Evolutionary conservation across 2,797 vertebrate genomes (phyloP), one percentile per base, ranked within the genome.

Genomic region (Falco naumanni): DNA sequence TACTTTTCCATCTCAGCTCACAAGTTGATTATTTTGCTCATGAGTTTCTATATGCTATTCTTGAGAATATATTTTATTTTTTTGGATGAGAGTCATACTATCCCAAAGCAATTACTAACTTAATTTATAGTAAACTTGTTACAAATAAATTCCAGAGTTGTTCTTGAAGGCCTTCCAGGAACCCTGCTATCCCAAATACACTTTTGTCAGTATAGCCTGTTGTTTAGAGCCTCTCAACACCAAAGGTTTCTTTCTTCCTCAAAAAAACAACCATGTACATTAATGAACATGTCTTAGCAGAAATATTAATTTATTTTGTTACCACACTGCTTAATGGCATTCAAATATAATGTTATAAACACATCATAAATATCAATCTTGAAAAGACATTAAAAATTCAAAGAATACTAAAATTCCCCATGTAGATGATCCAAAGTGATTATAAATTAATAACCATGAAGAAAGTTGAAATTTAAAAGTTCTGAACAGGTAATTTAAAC

Each of bases 271-370:
- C 89, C 1, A 0, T 50, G 78, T 86, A 89, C 65, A 65, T 97
- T 95, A 97, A 83, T 97, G 80, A 97, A 59, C 13, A 45, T 53
- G n/a, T 29, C 64, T 83, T 34, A 87, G 63, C 57, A 93, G 92
- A 79, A 79, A 89, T 57, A 80, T 66, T 85, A 92, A 37, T 78
- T 96, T 96, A 91, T 96, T 97, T 84, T 86, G 72, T 64, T 81
- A 87, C 69, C 59, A 15, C 16, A n/a, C 28, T 76, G 64, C 76
- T 96, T 96, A 97, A 95, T 74, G 53, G 28, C 53, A 90, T 86
- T 87, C 72, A 94, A 96, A 94, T 84, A 80, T 81, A 87, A 63
- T 47, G 81, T 90, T 95, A 72, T 12, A 87, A 90, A 96, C 56
- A 77, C 45, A 78, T 34, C 48, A 48, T 9, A 90, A 87, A 94